These are phyloP conservation scores for Brachionus paranguensis DNA, from an alignment of 1,140 invertebrate species.

Conservation along the genomic window DNA sequence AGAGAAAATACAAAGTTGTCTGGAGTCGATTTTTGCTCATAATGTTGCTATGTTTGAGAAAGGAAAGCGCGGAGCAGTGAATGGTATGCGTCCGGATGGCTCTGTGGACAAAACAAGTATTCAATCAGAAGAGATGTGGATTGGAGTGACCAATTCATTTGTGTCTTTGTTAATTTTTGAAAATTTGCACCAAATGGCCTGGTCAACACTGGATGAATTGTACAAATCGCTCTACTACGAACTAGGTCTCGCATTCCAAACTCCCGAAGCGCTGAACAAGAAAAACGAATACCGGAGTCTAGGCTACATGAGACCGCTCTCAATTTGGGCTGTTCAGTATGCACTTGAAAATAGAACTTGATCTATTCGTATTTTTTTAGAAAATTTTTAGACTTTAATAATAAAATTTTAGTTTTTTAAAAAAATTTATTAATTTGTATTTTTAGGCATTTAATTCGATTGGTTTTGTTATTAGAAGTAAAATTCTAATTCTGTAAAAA, in stretches of 20 bases:
- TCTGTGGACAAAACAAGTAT: constrained; percentile 67
- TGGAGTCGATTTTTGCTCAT: constrained; percentile 70
- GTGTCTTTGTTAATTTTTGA: constrained; percentile 78
- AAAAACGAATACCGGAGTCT: constrained; percentile 72
- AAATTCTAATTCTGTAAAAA: neutral
- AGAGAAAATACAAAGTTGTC: constrained; percentile 66
- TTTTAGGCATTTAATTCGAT: no score
- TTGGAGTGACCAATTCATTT: constrained; percentile 75
- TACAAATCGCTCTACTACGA: constrained; percentile 72
- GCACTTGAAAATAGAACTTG: constrained; percentile 57
- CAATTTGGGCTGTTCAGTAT: constrained; percentile 82
- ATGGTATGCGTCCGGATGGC: constrained; percentile 73
- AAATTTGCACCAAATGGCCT: constrained; percentile 75
- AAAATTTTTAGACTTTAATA: no score
- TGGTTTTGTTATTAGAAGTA: neutral
- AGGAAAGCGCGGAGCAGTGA: constrained; percentile 78
- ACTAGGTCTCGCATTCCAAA: constrained; percentile 78
- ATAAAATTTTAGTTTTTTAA: no score
- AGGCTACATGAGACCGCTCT: constrained; percentile 82
- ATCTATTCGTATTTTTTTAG: no score
- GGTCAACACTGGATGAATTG: constrained; percentile 74
- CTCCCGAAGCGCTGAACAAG: constrained; percentile 77
- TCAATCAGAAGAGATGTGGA: constrained; percentile 87
- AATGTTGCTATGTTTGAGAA: constrained; percentile 73
- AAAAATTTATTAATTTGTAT: neutral